Conservation (phyloP, 2,888 invertebrate species). For the Barypeithes pellucidus region DNA sequence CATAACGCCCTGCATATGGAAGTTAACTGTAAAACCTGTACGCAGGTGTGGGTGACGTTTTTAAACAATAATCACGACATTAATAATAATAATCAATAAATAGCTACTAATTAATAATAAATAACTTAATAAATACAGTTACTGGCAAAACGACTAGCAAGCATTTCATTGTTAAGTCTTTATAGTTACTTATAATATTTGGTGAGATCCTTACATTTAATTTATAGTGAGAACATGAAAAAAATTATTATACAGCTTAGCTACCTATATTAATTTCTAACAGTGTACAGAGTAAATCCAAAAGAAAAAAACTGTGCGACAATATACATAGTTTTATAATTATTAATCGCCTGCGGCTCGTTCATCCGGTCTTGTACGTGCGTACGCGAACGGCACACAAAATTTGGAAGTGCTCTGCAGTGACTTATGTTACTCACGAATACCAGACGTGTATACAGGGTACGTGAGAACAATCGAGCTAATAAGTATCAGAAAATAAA, state of each 20-base stretch:
- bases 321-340: no score
- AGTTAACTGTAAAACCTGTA: neutral
- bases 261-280: slow-evolving; percentile 14
- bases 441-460: slow-evolving; percentile 3
- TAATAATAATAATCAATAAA: neutral
- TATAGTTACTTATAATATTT: slow-evolving; percentile 26
- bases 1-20: no score
- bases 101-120: slow-evolving; percentile 18
- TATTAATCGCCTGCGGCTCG: no score
- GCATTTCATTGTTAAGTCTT: slow-evolving; percentile 46
- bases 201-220: slow-evolving; percentile 38
- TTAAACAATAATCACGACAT: neutral
- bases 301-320: neutral
- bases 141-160: slow-evolving; percentile 52
- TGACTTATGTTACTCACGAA: neutral
- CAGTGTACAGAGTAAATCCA: slow-evolving; percentile 3
- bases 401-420: neutral
- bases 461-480: neutral
- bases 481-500: neutral
- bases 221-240: slow-evolving; percentile 19
- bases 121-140: slow-evolving; percentile 34
- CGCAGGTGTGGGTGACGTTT: neutral
- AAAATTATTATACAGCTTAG: slow-evolving; percentile 20
- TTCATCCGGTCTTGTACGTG: no score
- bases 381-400: neutral